These are phyloP conservation scores for Hormiphora californensis DNA, from an alignment of 37 sponge, comb jelly and placozoan species.

Conservation along the genomic window DNA sequence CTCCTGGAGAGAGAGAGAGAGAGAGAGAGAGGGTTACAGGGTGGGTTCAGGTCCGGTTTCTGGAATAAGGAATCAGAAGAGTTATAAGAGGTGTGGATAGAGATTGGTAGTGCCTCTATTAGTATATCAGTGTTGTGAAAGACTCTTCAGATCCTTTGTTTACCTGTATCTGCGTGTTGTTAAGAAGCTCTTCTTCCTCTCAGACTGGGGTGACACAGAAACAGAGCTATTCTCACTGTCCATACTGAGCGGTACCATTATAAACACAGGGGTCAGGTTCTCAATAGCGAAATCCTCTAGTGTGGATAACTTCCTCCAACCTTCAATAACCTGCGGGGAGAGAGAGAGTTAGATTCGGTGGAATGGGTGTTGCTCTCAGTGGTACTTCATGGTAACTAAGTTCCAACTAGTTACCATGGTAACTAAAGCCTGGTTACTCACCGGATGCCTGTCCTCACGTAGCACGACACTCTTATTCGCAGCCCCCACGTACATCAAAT, in stretches of 20 bases:
- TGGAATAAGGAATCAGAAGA: no score
- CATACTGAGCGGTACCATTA: slow-evolving; percentile 26
- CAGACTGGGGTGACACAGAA: background rate
- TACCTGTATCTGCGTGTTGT: slow-evolving; percentile 22
- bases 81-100: no score
- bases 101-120: no score
- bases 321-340: background rate
- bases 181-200: slow-evolving; percentile 13
- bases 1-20: background rate
- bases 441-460: background rate
- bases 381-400: no score
- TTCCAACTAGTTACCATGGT: no score
- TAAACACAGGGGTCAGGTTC: background rate
- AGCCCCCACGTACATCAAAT: slow-evolving; percentile 44
- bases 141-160: no score
- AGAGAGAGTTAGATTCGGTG: background rate
- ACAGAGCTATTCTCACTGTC: slow-evolving; percentile 49
- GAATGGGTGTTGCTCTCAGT: background rate
- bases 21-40: no score
- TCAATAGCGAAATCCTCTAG: slow-evolving; percentile 13
- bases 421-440: background rate
- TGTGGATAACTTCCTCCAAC: slow-evolving; percentile 32
- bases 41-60: no score
- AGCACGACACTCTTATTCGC: slow-evolving; percentile 15
- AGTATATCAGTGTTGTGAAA: no score